These are phyloP conservation scores for Pachyseris speciosa DNA, from an alignment of 64 coral and sea anemone genomes.

Conservation along the genomic window DNA sequence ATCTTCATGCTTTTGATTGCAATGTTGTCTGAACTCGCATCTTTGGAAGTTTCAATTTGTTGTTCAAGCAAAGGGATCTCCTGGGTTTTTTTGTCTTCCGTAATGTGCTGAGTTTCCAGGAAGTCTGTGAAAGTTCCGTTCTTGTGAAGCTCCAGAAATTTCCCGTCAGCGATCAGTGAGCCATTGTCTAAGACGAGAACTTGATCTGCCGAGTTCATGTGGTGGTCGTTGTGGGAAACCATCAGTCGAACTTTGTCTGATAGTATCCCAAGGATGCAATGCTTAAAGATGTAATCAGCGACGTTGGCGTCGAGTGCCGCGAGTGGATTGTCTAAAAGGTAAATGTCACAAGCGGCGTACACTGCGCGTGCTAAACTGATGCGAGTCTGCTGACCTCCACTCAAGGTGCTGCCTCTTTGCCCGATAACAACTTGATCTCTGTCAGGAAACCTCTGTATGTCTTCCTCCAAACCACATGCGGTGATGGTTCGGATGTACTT, in stretches of 20 bases:
- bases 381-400: constrained; percentile 57
- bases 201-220: constrained; percentile 51
- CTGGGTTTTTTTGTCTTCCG: neutral
- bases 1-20: neutral
- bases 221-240: constrained; percentile 45
- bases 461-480: constrained; percentile 17
- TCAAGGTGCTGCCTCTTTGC: constrained; percentile 32
- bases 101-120: neutral
- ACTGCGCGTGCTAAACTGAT: constrained; percentile 62
- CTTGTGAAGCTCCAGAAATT: neutral
- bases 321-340: constrained; percentile 68
- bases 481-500: constrained; percentile 14
- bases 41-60: neutral
- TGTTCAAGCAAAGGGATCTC: neutral
- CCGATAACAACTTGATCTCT: constrained; percentile 43
- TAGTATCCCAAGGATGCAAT: constrained; percentile 46
- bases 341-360: constrained; percentile 63
- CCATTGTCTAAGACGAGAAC: constrained; percentile 41
- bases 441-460: constrained; percentile 51
- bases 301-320: constrained; percentile 58
- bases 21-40: neutral
- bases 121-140: neutral
- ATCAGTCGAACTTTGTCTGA: constrained; percentile 40
- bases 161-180: neutral
- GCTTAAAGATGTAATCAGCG: constrained; percentile 41